Base-by-base conservation (phyloP, 1,140 invertebrate genomes). In the Hylaeus anthracinus region DNA sequence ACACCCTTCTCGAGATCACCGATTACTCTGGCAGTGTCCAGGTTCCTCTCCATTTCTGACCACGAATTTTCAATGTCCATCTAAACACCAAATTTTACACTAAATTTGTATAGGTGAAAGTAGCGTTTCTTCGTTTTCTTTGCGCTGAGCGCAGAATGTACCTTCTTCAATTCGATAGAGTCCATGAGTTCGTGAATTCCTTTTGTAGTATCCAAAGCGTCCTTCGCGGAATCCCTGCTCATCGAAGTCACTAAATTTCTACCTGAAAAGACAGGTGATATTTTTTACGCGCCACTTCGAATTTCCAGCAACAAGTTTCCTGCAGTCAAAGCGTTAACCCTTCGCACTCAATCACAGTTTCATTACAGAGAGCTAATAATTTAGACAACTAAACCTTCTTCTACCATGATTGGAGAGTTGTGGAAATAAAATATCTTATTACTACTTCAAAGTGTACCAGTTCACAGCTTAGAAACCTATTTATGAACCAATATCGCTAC, bases 11-110 rank as follows among this genome's bases (percentile, higher is more conserved):
- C 95, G 2, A 96, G 88, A 10, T 93, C 91, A 60, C 92, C 90
- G 71, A 96, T 93, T 86, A 96, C 95, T 90, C 95, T 95, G 64
- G 95, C 94, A 82, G 94, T 94, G 66, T 95, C 94, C 58, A 96
- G 89, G 86, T 93, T 94, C 72, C 94, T 94, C 67, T 96, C 94
- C 86, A 96, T 92, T 76, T 94, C 94, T 78, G 88, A 91, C 95
- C 95, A 96, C 37, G 94, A 95, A n/a, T 93, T 94, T 85, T 95
- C 94, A 55, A 95, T 94, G 86, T 94, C 94, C 39, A 90, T 84
- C 93, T 94, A 41, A 45, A 63, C 53, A 61, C 14, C 5, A 15
- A 9, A 60, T 8, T 26, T 9, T 2, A 55, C 12, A 5, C 9
- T 8, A 8, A 61, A 77, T 72, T 48, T 48, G 10, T 41, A 48